Percentiles rank a stretch among this genome's conserved stretches.
Conservation (phyloP, 2,888 invertebrate genomes). For the Athripsodes cinereus region DNA sequence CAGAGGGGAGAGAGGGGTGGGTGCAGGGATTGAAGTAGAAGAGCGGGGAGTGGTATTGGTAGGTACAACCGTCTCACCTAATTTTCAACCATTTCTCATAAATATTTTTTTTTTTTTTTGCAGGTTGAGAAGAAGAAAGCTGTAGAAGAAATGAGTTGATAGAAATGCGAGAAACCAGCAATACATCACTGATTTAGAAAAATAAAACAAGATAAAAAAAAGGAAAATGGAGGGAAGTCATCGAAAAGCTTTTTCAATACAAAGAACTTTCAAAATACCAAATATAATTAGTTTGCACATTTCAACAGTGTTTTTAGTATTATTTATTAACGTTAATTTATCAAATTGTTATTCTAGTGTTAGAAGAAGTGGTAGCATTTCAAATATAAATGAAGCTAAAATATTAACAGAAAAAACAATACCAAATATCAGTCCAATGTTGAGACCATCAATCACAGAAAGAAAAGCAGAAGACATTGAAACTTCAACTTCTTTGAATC, state of each 20-base stretch:
- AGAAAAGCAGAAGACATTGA: background rate
- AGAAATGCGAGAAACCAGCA: background rate
- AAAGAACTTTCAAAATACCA: slow-evolving; percentile 4
- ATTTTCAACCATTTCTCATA: no score
- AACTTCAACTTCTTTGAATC: background rate
- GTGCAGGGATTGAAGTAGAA: no score
- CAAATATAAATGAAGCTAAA: slow-evolving; percentile 13
- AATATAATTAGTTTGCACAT: background rate
- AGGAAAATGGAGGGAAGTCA: slow-evolving; percentile 5
- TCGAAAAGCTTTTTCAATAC: background rate
- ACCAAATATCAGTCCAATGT: slow-evolving; percentile 22
- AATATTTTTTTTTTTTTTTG: no score
- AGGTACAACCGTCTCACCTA: no score
- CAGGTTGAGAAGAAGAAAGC: background rate
- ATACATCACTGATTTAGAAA: background rate
- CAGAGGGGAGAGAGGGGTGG: no score
- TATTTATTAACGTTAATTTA: slow-evolving; percentile 5
- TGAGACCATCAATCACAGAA: slow-evolving; percentile 17
- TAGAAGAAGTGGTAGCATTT: slow-evolving; percentile 22
- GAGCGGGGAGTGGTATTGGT: no score
- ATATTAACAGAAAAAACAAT: slow-evolving; percentile 1
- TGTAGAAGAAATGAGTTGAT: background rate
- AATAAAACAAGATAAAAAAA: background rate
- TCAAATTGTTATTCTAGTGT: slow-evolving; percentile 24
- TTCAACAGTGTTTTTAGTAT: slow-evolving; percentile 2